Evolutionary conservation across 30 jellyfish, hydroid and myxozoan species (phyloP).

Genomic region (Cassiopea andromeda): DNA sequence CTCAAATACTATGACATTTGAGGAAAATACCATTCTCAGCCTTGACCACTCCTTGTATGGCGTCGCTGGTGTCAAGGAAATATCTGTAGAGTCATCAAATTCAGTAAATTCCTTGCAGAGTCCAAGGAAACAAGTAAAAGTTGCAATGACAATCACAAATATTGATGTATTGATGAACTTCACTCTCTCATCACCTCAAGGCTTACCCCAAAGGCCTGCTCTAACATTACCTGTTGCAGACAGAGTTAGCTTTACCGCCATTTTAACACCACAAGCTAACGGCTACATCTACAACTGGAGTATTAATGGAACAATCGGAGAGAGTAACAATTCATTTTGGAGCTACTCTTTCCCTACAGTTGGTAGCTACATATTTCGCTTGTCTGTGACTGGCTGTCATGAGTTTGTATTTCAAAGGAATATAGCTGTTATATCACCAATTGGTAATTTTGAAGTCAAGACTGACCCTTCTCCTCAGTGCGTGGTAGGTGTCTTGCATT

Average conservation of each 20-base stretch:
- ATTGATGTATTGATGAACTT: slow-evolving; percentile 21
- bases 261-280: slow-evolving; percentile 24
- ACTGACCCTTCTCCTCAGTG: slow-evolving; percentile 36
- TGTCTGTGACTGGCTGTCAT: slow-evolving; percentile 46
- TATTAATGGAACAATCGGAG: neutral
- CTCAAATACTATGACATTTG: neutral
- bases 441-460: slow-evolving; percentile 17
- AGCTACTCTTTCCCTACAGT: slow-evolving; percentile 8
- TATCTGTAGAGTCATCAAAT: slow-evolving; percentile 16
- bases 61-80: slow-evolving; percentile 18
- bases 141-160: slow-evolving; percentile 14
- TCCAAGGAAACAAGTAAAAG: neutral
- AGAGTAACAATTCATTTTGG: neutral
- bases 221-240: slow-evolving; percentile 19
- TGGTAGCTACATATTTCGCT: slow-evolving; percentile 24
- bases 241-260: slow-evolving; percentile 24
- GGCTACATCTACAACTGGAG: slow-evolving; percentile 44
- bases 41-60: neutral
- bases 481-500: slow-evolving; percentile 22
- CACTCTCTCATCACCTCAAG: slow-evolving; percentile 55
- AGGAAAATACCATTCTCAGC: neutral
- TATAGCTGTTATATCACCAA: slow-evolving; percentile 49
- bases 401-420: slow-evolving; percentile 11
- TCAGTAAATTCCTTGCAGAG: neutral
- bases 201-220: slow-evolving; percentile 20